These are phyloP conservation scores for Macrobrachium rosenbergii DNA, from an alignment of 1,140 invertebrate species.

Conservation along the genomic window DNA sequence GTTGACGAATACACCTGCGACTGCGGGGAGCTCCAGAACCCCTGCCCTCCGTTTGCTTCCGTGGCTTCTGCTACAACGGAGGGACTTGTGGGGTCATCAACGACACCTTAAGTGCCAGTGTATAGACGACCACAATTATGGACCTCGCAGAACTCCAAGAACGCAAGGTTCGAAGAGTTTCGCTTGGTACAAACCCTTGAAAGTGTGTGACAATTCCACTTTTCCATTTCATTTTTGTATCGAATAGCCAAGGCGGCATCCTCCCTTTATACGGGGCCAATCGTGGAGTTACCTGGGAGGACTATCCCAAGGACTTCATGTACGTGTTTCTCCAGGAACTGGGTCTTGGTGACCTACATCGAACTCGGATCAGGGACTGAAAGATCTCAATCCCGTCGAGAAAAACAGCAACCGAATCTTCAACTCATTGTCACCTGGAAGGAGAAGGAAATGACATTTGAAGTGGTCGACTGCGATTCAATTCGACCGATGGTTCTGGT, in stretches of 20 bases:
- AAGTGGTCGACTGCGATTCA: conserved; percentile 57
- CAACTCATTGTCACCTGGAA: conserved; percentile 40
- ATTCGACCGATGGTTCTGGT: conserved; percentile 20
- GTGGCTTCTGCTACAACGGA: conserved; percentile 86
- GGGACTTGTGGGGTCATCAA: conserved; percentile 72
- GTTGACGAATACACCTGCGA: conserved; percentile 87
- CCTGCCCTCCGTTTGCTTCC: conserved; percentile 41
- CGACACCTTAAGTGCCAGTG: conserved; percentile 44
- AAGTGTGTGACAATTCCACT: conserved; percentile 96
- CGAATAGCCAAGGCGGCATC: conserved; percentile 87
- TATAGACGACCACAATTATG: conserved; percentile 14
- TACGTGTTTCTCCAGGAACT: conserved; percentile 92
- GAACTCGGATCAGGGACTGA: conserved; percentile 94
- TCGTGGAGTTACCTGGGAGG: conserved; percentile 90
- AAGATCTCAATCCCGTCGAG: conserved; percentile 89
- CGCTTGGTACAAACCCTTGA: conserved; percentile 95
- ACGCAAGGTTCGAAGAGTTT: conserved; percentile 93
- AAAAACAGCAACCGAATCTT: neutral
- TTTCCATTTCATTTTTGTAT: conserved; percentile 96
- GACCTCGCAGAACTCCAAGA: conserved; percentile 83
- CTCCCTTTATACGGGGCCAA: conserved; percentile 96
- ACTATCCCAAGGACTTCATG: conserved; percentile 87
- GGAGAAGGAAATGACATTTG: conserved; percentile 24
- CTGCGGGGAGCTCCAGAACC: conserved; percentile 90
- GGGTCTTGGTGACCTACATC: conserved; percentile 92